Base-by-base conservation (phyloP, 1,140 invertebrate genomes). In the Leptoteleia sp. region DNA sequence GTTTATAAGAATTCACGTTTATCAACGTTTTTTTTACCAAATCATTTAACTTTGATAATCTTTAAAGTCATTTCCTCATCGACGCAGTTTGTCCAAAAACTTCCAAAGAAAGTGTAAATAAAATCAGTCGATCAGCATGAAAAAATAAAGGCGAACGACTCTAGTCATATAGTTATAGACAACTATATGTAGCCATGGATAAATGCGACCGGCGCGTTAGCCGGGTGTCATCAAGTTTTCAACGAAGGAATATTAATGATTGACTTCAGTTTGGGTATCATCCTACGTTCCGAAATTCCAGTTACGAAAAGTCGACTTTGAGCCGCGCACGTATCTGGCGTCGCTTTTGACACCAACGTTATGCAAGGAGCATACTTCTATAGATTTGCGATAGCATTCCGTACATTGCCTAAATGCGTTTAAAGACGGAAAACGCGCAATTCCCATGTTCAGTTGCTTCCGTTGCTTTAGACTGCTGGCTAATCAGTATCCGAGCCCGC, bases 151-250 rank as follows among this genome's bases (percentile, higher is more conserved):
- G 43, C 45, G 35, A 19, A 40, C 22, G 9, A 27, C 25, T 57
- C 65, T 70, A 70, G 54, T 70, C 54, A 43, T 59, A 52, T 61
- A 61, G 54, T 71, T 61, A 54, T 71, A 73, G 57, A 55, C 57
- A 55, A 59, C 59, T 73, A 64, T 64, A 73, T 64, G 68, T 72
- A 72, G 68, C 38, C 38, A 45, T 45, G 62, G 25, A 19, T 22
- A 4, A 61, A 15, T 29, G 12, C 17, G 19, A 38, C 11, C 13
- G 6, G n/a, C 8, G 12, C 43, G 19, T 29, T 47, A 8, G 43
- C 38, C 47, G 29, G 19, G 6, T 1, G 15, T 45, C 22, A 27
- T 35, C 1, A 1, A 2, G 29, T 57, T 29, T 57, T 9, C 17
- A 42, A 55, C 27, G 5, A 47, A 31, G 6, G 16, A 13, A 16